Evolutionary conservation across 2,113 vertebrate genomes (phyloP).

Genomic region (Panthera leo): DNA sequence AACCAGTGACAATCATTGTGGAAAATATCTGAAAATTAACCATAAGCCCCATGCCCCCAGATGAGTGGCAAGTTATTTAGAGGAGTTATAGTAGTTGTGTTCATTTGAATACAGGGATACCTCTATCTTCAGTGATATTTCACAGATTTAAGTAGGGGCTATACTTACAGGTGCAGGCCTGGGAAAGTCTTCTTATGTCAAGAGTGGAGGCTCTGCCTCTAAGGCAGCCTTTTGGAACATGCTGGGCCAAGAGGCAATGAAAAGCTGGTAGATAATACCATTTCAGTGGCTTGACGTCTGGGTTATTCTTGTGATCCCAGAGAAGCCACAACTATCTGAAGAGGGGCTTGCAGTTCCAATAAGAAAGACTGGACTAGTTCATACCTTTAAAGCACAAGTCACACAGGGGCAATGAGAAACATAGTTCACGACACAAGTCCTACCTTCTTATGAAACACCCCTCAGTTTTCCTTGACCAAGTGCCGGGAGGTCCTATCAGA

Average conservation of each 20-base stretch:
- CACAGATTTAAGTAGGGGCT: neutral
- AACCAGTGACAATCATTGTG: neutral
- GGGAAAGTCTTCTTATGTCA: neutral
- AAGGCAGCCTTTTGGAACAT: neutral
- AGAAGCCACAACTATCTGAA: neutral
- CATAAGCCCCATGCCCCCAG: neutral
- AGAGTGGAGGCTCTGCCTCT: neutral
- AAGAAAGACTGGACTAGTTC: neutral
- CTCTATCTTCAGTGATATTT: neutral
- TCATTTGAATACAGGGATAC: neutral
- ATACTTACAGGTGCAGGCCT: neutral
- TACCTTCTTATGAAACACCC: neutral
- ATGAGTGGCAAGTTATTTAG: neutral
- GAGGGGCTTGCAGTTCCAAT: neutral
- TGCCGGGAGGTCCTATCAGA: neutral
- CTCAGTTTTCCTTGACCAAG: neutral
- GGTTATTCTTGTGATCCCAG: neutral
- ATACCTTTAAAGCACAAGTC: neutral
- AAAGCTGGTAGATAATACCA: neutral
- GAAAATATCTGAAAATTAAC: slow-evolving; percentile 12
- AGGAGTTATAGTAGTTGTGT: neutral
- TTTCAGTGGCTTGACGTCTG: neutral
- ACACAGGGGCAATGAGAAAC: neutral
- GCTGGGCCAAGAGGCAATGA: neutral
- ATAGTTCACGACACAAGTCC: neutral